A percentile compares a stretch with the other conserved stretches of the same genome.
Evolutionary conservation across 2,797 vertebrate species (phyloP).

Genomic region (Stomatorhinus walkeri): DNA sequence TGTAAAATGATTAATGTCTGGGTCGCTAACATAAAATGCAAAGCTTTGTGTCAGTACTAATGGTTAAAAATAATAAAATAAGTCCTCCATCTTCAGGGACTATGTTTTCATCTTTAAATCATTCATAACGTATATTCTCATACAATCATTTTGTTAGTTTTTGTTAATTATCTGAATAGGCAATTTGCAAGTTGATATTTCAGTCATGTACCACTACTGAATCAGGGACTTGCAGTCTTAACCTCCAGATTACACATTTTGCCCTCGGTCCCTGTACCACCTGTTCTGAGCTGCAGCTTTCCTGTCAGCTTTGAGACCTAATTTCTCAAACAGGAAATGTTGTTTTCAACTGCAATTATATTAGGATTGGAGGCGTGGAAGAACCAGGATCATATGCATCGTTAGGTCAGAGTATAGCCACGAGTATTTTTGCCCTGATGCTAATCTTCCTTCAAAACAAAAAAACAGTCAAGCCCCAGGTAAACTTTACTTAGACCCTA

Average conservation of each 20-base stretch:
- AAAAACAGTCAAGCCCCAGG: background rate
- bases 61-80: background rate
- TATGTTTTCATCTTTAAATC: background rate
- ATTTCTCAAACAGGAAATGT: background rate
- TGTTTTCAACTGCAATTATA: background rate
- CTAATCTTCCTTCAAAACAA: background rate
- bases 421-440: background rate
- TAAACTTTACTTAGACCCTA: background rate
- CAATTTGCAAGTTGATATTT: background rate
- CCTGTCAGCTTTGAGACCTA: background rate
- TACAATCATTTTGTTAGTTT: background rate
- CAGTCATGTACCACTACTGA: background rate
- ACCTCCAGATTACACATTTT: background rate
- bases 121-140: background rate
- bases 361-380: background rate
- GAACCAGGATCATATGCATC: background rate
- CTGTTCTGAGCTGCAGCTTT: background rate
- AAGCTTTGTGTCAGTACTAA: background rate
- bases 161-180: background rate
- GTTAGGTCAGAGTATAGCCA: background rate
- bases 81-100: background rate
- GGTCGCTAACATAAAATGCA: background rate
- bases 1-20: background rate
- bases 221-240: background rate
- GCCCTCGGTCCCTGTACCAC: background rate